A percentile compares a stretch with the other conserved stretches of the same genome.
phyloP scores from a whole-genome alignment of 2,797 vertebrate genomes.

The Valencia hispanica region DNA sequence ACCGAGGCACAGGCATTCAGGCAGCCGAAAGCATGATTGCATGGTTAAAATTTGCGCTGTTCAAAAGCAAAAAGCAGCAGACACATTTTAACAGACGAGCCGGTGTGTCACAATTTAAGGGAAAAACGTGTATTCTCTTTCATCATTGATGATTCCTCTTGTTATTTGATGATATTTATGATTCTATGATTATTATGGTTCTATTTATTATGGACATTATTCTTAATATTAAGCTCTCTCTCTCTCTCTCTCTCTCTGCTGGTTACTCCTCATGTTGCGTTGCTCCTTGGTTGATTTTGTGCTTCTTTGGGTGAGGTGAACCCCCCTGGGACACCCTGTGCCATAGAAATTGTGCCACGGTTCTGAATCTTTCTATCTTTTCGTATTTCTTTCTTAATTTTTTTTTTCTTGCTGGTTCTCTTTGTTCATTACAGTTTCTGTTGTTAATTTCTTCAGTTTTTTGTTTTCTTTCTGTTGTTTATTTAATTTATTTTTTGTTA shows the following conservation, averaged over 20 bases:
- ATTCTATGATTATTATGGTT: slow-evolving; percentile 80
- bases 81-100: slow-evolving; percentile 67
- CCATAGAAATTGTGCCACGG: slow-evolving; percentile 77
- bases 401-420: slow-evolving; percentile 43
- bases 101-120: slow-evolving; percentile 73
- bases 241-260: slow-evolving; percentile 71
- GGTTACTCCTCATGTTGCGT: slow-evolving; percentile 77
- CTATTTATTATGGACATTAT: slow-evolving; percentile 81
- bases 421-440: slow-evolving; percentile 44
- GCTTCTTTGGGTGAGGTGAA: slow-evolving; percentile 80
- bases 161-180: slow-evolving; percentile 81
- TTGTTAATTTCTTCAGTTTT: slow-evolving; percentile 43
- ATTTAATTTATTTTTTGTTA: neutral
- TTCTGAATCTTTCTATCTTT: slow-evolving; percentile 52
- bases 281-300: slow-evolving; percentile 81
- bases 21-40: slow-evolving; percentile 84
- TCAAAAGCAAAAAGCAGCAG: slow-evolving; percentile 67
- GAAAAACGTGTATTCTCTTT: slow-evolving; percentile 72
- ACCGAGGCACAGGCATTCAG: slow-evolving; percentile 76
- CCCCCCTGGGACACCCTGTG: slow-evolving; percentile 71
- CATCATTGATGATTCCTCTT: slow-evolving; percentile 77
- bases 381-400: slow-evolving; percentile 11
- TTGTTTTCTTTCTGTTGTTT: slow-evolving; percentile 32
- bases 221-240: slow-evolving; percentile 77
- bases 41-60: slow-evolving; percentile 79